Conservation (phyloP, 2,113 vertebrate species). For the Nothobranchius kuhntae region DNA sequence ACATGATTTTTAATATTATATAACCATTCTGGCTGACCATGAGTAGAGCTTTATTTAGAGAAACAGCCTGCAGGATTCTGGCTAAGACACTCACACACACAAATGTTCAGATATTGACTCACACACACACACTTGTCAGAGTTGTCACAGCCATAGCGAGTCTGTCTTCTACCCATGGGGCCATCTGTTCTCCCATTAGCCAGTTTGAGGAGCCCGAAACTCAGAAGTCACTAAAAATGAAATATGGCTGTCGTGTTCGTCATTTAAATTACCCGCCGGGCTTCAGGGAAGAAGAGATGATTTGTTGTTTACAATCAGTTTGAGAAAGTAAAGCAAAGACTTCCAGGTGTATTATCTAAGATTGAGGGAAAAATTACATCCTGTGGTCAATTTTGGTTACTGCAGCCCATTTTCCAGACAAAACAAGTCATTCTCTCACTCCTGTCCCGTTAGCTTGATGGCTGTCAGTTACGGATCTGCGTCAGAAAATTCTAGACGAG, state of each 20-base stretch:
- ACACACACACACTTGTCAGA: conserved; percentile 37
- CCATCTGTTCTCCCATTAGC: conserved; percentile 54
- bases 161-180: conserved; percentile 42
- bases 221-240: conserved; percentile 53
- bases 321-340: too few species aligned
- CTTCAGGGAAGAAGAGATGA: too few species aligned
- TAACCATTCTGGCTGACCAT: conserved; percentile 23
- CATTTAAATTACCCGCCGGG: conserved; percentile 19
- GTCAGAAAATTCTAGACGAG: too few species aligned
- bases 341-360: too few species aligned
- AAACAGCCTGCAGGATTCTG: conserved; percentile 33
- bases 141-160: conserved; percentile 54
- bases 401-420: too few species aligned
- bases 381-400: too few species aligned
- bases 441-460: too few species aligned
- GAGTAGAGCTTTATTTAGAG: conserved; percentile 34
- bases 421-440: too few species aligned
- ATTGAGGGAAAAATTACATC: too few species aligned
- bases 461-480: too few species aligned
- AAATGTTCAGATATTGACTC: conserved; percentile 22
- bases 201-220: conserved; percentile 44
- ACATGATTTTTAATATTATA: not conserved
- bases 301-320: not conserved
- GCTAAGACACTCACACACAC: conserved; percentile 20
- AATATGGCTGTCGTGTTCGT: conserved; percentile 53